Base-by-base conservation (phyloP, 2,888 invertebrate genomes). In the Allophyes oxyacanthae region DNA sequence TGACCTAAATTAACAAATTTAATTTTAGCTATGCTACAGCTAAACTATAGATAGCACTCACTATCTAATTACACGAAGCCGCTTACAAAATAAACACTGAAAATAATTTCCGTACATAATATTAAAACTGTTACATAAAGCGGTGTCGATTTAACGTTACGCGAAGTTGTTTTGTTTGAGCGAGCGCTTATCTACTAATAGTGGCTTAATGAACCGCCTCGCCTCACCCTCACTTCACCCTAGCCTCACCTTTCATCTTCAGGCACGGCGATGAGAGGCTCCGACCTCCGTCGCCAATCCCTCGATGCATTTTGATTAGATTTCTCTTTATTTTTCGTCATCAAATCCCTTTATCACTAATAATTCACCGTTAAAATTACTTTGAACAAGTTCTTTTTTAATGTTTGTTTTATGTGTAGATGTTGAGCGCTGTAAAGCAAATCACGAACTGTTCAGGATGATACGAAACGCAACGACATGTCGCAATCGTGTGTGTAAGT, bases 201-300 rank as follows among this genome's bases (percentile, higher is more conserved):
- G 88, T 89, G 82, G 77, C 83, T 87, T 92, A 93, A 92, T 90
- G 91, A 93, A 90, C 84, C 89, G 28, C 75, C 78, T 52, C 70
- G 73, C 77, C 91, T 94, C 89, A 93, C 94, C 93, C 20, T 20
- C 20, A 20, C 20, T 92, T 88, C 92, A 83, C 88, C 76, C 78
- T 58, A 72, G 70, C 78, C 91, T 94, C 89, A 93, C 94, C 93
- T 91, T 91, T 93, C 92, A 92, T 91, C 90, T 77, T 93, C 94
- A 90, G 92, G 91, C 83, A 92, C 92, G 14, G 89, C 82, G 45
- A 92, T 82, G 64, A 92, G 86, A 75, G 90, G 89, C 69, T 92
- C 93, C 36, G 87, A 84, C 72, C 88, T 86, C 78, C 90, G 89
- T 70, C 89, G 86, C 85, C 88, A 80, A 73, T 90, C 90, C 77